Evolutionary conservation across 2,888 invertebrate species (phyloP).

Genomic region (Drosophila koepferae): DNA sequence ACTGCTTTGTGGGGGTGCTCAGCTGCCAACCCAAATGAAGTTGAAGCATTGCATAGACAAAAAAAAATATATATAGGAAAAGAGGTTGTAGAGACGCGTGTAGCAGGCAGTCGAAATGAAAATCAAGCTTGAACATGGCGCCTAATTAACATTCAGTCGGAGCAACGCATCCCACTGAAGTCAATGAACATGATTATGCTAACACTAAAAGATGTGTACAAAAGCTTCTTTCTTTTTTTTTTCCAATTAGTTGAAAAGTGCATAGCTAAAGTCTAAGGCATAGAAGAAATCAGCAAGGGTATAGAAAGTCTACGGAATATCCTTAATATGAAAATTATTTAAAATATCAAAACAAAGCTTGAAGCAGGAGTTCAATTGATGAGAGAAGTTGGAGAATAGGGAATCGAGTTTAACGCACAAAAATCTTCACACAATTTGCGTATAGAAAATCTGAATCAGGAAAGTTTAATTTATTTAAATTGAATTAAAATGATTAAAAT

Average conservation of each 20-base stretch:
- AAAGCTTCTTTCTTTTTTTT: neutral
- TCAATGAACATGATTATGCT: slow-evolving; percentile 12
- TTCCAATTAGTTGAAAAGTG: neutral
- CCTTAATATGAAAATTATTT: neutral
- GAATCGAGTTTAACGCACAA: too few species aligned
- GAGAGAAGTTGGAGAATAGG: too few species aligned
- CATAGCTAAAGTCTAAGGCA: neutral
- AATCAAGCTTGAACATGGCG: slow-evolving; percentile 47
- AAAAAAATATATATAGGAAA: neutral
- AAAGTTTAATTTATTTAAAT: too few species aligned
- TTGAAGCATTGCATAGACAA: slow-evolving; percentile 25
- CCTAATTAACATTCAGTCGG: slow-evolving; percentile 51
- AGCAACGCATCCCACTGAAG: neutral
- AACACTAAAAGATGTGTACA: slow-evolving; percentile 4
- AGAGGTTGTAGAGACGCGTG: neutral
- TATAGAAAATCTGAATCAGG: too few species aligned
- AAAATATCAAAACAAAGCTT: neutral
- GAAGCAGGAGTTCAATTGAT: too few species aligned
- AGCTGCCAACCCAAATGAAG: slow-evolving; percentile 56
- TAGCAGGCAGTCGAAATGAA: slow-evolving; percentile 37
- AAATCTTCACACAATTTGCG: neutral
- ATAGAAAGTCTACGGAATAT: too few species aligned
- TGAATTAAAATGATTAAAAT: too few species aligned
- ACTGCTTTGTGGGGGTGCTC: slow-evolving; percentile 6
- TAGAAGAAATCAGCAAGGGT: neutral